Evolutionary conservation across 2,797 vertebrate species (phyloP), one percentile per base, ranked within the genome.

Genomic region (Pseudochirops cupreus): DNA sequence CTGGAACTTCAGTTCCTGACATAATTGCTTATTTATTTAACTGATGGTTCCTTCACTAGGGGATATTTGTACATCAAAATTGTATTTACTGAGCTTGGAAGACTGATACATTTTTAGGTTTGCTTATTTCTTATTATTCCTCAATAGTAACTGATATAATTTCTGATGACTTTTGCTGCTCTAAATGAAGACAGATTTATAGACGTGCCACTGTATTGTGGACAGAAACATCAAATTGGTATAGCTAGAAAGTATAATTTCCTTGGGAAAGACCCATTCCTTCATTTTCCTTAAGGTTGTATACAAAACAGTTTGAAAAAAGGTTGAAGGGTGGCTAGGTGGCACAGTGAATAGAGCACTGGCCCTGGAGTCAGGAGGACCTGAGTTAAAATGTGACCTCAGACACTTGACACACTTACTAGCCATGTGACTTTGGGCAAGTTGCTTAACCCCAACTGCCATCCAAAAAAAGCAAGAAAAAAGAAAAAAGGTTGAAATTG

Each of bases 71-170:
- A 54, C 4, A 33, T 94, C 89, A 10, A 56, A 94, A 87, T 39
- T 52, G 74, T 90, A 53, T 55, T 93, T 92, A 90, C 92, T 11
- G 94, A 59, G 92, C 94, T 91, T 91, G 57, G 82, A 91, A 94
- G 14, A 14, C 21, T 90, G 67, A 95, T 91, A 94, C 74, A 53
- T 92, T 91, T 82, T 24, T 62, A 5, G 9, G 91, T 59, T 95
- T 91, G 54, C 92, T 95, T 96, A 58, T 39, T 58, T 90, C 74
- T 94, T 93, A 59, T 14, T 31, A 82, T 59, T 91, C 91, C 28
- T 87, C n/a, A 54, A 56, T 21, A 94, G 39, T 90, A 57, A 93
- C 53, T 95, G 91, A 9, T 89, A 39, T 91, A 89, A 10, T 92
- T 97, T 92, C 95, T 56, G 91, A 87, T 87, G 74, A 50, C 74